Conservation (phyloP, 1,140 invertebrate genomes). For the Goniozus legneri region DNA sequence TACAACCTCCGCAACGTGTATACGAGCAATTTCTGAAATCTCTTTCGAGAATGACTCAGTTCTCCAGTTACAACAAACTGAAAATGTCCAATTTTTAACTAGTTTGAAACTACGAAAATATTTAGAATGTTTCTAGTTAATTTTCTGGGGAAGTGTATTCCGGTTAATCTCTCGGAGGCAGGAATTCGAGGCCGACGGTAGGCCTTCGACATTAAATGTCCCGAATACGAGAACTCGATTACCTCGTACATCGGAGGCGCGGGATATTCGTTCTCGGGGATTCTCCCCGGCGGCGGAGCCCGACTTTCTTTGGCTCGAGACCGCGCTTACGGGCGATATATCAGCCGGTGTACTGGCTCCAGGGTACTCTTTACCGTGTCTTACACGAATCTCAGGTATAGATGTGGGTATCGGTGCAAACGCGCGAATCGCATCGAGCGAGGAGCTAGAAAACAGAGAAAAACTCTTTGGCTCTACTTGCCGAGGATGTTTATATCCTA, state of each 20-base stretch:
- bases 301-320: background rate
- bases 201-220: slow-evolving; percentile 1
- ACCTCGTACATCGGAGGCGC: slow-evolving; percentile 16
- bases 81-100: too few species aligned
- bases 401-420: too few species aligned
- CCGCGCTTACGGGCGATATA: background rate
- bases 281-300: background rate
- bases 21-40: too few species aligned
- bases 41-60: too few species aligned
- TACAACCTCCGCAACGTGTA: too few species aligned
- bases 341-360: background rate
- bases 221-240: slow-evolving; percentile 21
- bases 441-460: background rate
- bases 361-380: background rate
- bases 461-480: background rate
- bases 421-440: background rate
- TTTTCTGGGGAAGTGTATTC: too few species aligned
- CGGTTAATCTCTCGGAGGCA: too few species aligned
- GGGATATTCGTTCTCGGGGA: slow-evolving; percentile 16
- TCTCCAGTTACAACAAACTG: too few species aligned
- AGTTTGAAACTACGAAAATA: too few species aligned
- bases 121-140: too few species aligned
- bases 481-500: background rate
- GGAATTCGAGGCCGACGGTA: slow-evolving; percentile 8
- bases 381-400: slow-evolving; percentile 4